A percentile compares a stretch with the other conserved stretches of the same genome.
phyloP scores from a whole-genome alignment of 2,113 vertebrate species.

The human region DNA sequence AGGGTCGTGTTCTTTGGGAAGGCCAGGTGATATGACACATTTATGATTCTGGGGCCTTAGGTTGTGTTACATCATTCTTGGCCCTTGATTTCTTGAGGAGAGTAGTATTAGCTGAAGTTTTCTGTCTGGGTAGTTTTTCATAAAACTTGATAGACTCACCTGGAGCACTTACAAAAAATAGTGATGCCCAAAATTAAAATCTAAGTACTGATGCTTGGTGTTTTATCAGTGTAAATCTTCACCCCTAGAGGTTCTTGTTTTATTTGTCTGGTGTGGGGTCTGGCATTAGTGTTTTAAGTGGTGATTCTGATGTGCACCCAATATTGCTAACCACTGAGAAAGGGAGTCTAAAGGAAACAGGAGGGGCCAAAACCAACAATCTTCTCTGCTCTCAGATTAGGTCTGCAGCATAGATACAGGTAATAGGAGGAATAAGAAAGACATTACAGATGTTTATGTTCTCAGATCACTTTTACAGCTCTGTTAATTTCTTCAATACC shows the following conservation, averaged over 20 bases:
- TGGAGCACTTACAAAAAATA: neutral
- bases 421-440: neutral
- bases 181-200: conserved; percentile 21
- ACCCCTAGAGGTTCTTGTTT: neutral
- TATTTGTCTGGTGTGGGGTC: neutral
- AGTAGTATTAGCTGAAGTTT: neutral
- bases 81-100: conserved; percentile 27
- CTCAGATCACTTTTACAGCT: neutral
- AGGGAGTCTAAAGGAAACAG: neutral
- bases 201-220: neutral
- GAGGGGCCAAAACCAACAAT: neutral
- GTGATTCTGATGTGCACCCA: neutral
- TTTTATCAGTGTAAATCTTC: conserved; percentile 23
- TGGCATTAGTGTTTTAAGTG: neutral
- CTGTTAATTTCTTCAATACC: neutral
- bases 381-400: neutral
- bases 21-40: neutral
- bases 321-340: neutral
- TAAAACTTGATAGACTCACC: neutral
- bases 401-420: neutral
- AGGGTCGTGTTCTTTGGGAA: neutral
- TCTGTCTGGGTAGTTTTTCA: neutral
- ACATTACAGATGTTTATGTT: neutral
- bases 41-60: neutral
- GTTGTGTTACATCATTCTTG: neutral